Percentiles rank a stretch among this genome's conserved stretches.
phyloP scores from a whole-genome alignment of 2,113 vertebrate genomes.

The Phylloscopus trochilus region DNA sequence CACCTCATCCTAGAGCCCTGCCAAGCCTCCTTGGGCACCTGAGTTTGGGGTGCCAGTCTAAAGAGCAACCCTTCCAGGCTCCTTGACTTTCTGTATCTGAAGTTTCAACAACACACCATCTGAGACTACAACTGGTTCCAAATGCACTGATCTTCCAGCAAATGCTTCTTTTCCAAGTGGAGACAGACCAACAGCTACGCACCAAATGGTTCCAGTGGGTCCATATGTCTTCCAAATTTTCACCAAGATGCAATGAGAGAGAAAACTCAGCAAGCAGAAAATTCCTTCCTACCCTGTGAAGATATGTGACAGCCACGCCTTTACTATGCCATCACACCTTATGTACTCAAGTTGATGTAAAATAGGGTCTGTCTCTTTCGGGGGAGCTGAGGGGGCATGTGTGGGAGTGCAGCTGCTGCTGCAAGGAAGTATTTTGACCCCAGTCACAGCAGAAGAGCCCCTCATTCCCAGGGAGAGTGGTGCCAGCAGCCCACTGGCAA shows the following conservation, averaged over 20 bases:
- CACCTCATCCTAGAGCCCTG: not conserved
- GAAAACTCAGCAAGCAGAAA: not conserved
- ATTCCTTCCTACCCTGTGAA: not conserved
- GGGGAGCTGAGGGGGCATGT: fast-evolving
- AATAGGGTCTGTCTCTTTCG: fast-evolving
- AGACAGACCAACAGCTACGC: not conserved
- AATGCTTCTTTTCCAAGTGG: not conserved
- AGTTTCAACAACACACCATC: not conserved
- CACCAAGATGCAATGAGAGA: not conserved
- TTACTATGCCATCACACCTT: not conserved
- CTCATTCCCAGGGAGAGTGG: fast-evolving
- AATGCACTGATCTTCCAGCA: not conserved
- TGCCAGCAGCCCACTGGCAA: not conserved
- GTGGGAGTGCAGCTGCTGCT: not conserved
- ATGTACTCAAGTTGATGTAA: fast-evolving
- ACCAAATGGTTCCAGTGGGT: not conserved
- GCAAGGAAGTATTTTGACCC: not conserved
- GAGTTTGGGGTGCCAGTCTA: not conserved
- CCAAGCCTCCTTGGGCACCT: not conserved
- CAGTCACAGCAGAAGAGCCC: not conserved
- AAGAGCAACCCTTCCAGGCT: not conserved
- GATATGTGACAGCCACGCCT: fast-evolving
- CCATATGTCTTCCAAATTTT: not conserved
- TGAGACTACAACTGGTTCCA: not conserved
- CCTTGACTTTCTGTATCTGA: not conserved